These are phyloP conservation scores for Lissonota sp. DNA, from an alignment of 2,888 invertebrate genomes.

Conservation along the genomic window DNA sequence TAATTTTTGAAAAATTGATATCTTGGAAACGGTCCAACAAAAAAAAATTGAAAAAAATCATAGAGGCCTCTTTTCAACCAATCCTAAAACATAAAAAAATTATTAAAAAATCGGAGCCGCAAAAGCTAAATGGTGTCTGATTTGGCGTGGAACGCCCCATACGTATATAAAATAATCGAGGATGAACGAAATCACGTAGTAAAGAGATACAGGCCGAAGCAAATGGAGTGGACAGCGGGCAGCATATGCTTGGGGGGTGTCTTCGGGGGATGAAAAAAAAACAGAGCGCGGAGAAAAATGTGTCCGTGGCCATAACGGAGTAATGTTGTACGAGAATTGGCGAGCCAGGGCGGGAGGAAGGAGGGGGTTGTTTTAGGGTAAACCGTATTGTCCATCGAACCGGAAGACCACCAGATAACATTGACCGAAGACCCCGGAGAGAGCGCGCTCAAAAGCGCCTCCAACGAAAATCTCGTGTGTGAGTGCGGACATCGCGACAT, in stretches of 20 bases:
- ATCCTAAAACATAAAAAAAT: too few relatives aligned
- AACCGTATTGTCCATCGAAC: constrained; percentile 78
- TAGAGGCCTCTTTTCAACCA: too few relatives aligned
- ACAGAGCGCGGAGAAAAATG: constrained; percentile 38
- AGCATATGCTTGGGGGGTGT: constrained; percentile 80
- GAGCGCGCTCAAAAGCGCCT: constrained; percentile 20
- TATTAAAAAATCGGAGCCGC: too few relatives aligned
- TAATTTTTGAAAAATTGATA: too few relatives aligned
- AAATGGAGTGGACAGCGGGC: constrained; percentile 84
- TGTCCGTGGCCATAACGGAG: constrained; percentile 43
- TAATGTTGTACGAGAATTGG: constrained; percentile 55
- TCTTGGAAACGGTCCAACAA: too few relatives aligned
- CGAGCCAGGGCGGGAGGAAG: constrained; percentile 2
- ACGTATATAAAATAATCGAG: background rate
- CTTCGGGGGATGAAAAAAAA: constrained; percentile 30
- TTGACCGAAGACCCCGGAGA: constrained; percentile 72
- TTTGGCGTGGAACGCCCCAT: too few relatives aligned
- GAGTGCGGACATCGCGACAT: constrained; percentile 38
- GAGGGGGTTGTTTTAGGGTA: constrained; percentile 1
- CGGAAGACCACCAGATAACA: constrained; percentile 82
- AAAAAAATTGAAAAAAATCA: too few relatives aligned
- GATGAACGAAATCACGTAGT: constrained; percentile 39
- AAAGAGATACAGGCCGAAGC: constrained; percentile 76
- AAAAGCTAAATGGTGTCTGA: too few relatives aligned
- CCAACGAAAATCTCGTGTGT: constrained; percentile 37